Evolutionary conservation across 2,113 vertebrate genomes (phyloP), one percentile per base, ranked within the genome.

Genomic region (Phalacrocorax brasilianus): DNA sequence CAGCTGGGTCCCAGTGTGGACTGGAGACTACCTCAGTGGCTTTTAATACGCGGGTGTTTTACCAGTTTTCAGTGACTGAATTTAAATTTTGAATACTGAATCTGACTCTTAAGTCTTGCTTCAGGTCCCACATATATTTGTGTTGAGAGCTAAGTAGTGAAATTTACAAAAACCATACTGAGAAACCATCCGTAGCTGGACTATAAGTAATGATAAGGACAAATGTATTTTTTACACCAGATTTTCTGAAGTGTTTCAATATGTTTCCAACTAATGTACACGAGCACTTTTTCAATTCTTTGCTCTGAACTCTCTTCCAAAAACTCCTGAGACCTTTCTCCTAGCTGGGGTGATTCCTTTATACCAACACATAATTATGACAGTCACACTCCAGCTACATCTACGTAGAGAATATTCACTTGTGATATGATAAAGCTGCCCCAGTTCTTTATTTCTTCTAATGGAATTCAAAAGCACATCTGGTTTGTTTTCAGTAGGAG

Each of bases 1-100:
- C 23, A 70, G 3, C 26, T 90, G 12, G 2, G 1, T 56, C 32
- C 5, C 20, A n/a, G 10, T 1, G 1, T 1, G 2, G 3, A 22
- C 16, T 44, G 17, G 5, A 16, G 7, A 56, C 30, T 49, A 35
- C 8, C 9, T 77, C 15, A 35, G 12, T 27, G 6, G 1, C 16
- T 53, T 42, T 78, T 82, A 59, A 50, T 38, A 50, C 50, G 7
- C 2, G 32, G 53, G 7, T 63, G 21, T 61, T 88, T 12, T 49
- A 45, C 1, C 12, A 33, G 9, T 28, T 85, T 90, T 78, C n/a
- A 78, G 19, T 24, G 45, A 53, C 2, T 61, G 28, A 66, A 44
- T 61, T 52, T 85, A 23, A 35, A 49, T 24, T 42, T 62, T 59
- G 5, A 67, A 62, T 45, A 7, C 12, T 66, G 45, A 85, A 74